Conservation (phyloP, 2,113 vertebrate species). For the Gorsachius goisagi region DNA sequence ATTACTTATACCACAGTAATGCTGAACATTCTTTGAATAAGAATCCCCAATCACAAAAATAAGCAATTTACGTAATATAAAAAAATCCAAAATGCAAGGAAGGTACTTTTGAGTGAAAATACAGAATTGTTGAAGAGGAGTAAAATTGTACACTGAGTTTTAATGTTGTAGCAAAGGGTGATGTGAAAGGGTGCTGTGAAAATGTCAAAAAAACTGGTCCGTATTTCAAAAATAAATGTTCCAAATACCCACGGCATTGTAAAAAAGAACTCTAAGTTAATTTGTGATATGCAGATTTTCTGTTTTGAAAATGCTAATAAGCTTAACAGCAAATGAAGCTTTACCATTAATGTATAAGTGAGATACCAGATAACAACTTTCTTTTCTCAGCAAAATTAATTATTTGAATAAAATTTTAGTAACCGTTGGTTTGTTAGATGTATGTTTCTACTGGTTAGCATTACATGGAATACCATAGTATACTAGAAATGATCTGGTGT, state of each 20-base stretch:
- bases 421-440: background rate
- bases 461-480: background rate
- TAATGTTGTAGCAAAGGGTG: background rate
- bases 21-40: background rate
- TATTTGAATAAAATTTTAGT: background rate
- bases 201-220: background rate
- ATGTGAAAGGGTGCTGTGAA: background rate
- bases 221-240: background rate
- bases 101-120: background rate
- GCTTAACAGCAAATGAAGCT: background rate
- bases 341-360: background rate
- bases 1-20: background rate
- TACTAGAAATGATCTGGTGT: background rate
- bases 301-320: background rate
- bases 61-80: background rate
- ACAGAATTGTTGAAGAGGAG: background rate
- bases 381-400: background rate
- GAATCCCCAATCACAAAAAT: background rate
- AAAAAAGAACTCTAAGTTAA: background rate
- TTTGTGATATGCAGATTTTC: background rate
- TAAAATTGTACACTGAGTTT: background rate
- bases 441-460: background rate
- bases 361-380: background rate
- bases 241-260: background rate
- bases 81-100: background rate